Conservation (phyloP, 2,113 vertebrate species). For the Oncorhynchus gorbuscha region DNA sequence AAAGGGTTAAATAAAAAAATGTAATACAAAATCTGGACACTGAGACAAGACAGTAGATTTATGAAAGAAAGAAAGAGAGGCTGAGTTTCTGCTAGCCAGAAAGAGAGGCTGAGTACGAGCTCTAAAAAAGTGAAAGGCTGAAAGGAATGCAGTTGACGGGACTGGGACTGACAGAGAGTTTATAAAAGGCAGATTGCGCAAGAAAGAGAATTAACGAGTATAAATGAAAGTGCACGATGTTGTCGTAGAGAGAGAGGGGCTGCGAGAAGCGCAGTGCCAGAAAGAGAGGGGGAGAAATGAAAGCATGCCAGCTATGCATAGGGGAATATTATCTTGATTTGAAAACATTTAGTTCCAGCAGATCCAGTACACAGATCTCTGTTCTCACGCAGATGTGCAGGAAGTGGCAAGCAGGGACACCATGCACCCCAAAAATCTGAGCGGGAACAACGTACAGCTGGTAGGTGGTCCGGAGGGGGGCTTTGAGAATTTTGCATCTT, state of each 20-base stretch:
- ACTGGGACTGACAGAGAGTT: not conserved
- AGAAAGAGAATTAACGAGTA: not conserved
- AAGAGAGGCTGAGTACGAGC: slow-evolving; percentile 19
- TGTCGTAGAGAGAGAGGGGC: not conserved
- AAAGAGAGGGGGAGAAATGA: slow-evolving; percentile 26
- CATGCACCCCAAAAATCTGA: too few species aligned
- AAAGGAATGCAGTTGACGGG: too few species aligned
- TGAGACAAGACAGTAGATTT: too few species aligned
- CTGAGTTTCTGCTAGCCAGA: slow-evolving; percentile 26
- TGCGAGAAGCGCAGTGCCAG: too few species aligned
- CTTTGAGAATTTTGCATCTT: too few species aligned
- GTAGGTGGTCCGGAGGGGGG: too few species aligned
- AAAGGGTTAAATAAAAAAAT: not conserved
- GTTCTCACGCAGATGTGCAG: slow-evolving; percentile 69
- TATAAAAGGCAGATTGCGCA: not conserved
- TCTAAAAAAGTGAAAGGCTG: too few species aligned
- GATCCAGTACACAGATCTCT: slow-evolving; percentile 66
- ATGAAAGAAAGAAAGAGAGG: slow-evolving; percentile 14
- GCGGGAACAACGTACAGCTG: too few species aligned
- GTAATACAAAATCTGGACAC: too few species aligned
- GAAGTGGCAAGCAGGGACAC: slow-evolving; percentile 17
- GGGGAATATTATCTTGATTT: slow-evolving; percentile 72
- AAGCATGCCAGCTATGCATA: slow-evolving; percentile 69
- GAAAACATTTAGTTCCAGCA: slow-evolving; percentile 74
- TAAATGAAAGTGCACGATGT: not conserved